These are phyloP conservation scores for Drosophila albomicans DNA, from an alignment of 1,140 invertebrate species.

Conservation along the genomic window DNA sequence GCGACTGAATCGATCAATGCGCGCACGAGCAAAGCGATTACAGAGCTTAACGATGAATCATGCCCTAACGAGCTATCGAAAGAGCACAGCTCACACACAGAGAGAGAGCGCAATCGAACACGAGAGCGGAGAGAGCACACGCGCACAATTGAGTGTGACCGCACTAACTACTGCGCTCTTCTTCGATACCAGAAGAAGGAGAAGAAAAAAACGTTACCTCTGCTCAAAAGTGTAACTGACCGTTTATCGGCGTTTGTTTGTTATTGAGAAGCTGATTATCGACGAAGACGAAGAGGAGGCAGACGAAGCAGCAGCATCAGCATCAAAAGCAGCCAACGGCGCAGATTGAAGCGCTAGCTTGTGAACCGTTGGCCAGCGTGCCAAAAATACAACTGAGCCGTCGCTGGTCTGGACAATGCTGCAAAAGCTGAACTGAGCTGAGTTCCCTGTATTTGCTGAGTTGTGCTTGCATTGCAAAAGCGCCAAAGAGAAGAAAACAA, in stretches of 20 bases:
- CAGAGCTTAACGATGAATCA: slow-evolving; percentile 75
- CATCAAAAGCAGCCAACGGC: slow-evolving; percentile 44
- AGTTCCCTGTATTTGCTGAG: slow-evolving; percentile 36
- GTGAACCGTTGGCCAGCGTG: slow-evolving; percentile 76
- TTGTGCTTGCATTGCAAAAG: slow-evolving; percentile 53
- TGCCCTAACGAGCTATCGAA: slow-evolving; percentile 45
- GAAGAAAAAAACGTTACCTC: background rate
- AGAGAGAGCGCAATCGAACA: background rate
- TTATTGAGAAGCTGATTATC: slow-evolving; percentile 41
- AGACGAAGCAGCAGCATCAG: slow-evolving; percentile 7
- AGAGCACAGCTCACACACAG: slow-evolving; percentile 9
- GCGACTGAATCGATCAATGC: slow-evolving; percentile 71
- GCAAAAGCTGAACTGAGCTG: slow-evolving; percentile 19
- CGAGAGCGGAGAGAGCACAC: slow-evolving; percentile 5
- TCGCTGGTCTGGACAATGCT: slow-evolving; percentile 31
- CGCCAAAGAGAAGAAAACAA: slow-evolving; percentile 12
- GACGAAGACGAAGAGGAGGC: slow-evolving; percentile 2
- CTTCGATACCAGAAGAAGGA: too few species aligned
- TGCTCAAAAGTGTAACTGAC: slow-evolving; percentile 21
- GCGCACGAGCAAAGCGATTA: slow-evolving; percentile 79
- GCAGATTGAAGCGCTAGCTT: slow-evolving; percentile 59
- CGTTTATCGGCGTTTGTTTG: slow-evolving; percentile 36
- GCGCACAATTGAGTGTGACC: slow-evolving; percentile 26
- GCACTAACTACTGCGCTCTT: slow-evolving; percentile 9
- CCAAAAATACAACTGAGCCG: slow-evolving; percentile 71